Conservation (phyloP, 1,140 invertebrate genomes). For the Papilio machaon region DNA sequence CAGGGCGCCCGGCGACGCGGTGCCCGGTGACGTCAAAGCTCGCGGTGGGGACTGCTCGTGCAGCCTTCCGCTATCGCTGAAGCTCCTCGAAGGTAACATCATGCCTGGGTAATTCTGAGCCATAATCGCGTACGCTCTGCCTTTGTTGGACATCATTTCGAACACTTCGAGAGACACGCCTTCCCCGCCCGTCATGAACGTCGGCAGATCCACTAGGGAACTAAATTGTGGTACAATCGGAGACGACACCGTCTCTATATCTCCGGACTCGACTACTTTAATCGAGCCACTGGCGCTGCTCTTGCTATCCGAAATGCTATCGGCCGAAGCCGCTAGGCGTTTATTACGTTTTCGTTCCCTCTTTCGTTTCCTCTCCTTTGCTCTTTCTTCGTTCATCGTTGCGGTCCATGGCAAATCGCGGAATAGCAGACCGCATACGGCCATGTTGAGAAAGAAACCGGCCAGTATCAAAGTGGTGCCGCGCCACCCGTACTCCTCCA, state of each 20-base stretch:
- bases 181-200: slow-evolving; percentile 90
- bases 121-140: slow-evolving; percentile 87
- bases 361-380: slow-evolving; percentile 84
- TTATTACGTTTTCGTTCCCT: slow-evolving; percentile 84
- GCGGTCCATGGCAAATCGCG: slow-evolving; percentile 90
- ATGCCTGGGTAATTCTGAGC: slow-evolving; percentile 89
- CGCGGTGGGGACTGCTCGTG: slow-evolving; percentile 76
- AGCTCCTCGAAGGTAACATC: slow-evolving; percentile 86
- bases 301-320: slow-evolving; percentile 86
- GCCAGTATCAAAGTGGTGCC: slow-evolving; percentile 91
- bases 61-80: slow-evolving; percentile 86
- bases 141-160: slow-evolving; percentile 86
- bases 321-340: slow-evolving; percentile 84
- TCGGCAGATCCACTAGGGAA: slow-evolving; percentile 91
- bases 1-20: slow-evolving; percentile 54
- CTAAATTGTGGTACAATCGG: slow-evolving; percentile 84
- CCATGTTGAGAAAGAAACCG: slow-evolving; percentile 93
- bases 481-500: slow-evolving; percentile 92
- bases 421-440: slow-evolving; percentile 93
- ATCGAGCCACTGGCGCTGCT: slow-evolving; percentile 84
- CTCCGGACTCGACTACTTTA: slow-evolving; percentile 67
- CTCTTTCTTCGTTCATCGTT: slow-evolving; percentile 84
- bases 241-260: slow-evolving; percentile 69
- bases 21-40: slow-evolving; percentile 63
- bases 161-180: slow-evolving; percentile 88